Evolutionary conservation across 2,888 invertebrate genomes (phyloP).

Genomic region (Beris chalybata): DNA sequence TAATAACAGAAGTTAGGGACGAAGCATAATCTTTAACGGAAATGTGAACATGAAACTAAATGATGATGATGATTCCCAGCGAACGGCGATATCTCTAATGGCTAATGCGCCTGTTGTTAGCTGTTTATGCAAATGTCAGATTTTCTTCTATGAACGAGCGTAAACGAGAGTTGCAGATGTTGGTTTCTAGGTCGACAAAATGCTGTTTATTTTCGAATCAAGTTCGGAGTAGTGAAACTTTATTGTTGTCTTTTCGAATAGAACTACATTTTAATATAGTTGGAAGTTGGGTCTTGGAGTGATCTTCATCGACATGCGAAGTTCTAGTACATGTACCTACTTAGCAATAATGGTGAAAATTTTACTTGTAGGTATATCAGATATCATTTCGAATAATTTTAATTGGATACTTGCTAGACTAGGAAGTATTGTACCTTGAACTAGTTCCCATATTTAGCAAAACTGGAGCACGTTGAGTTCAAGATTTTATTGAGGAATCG

Average conservation of each 20-base stretch:
- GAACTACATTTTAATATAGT: conserved; percentile 15
- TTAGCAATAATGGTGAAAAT: conserved; percentile 14
- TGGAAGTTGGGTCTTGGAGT: neutral
- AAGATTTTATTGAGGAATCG: too few relatives aligned
- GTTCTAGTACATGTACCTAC: conserved; percentile 22
- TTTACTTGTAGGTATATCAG: too few relatives aligned
- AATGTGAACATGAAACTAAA: neutral
- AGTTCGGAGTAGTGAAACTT: conserved; percentile 28
- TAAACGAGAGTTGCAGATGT: conserved; percentile 25
- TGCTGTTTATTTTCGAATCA: conserved; percentile 11
- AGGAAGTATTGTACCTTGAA: too few relatives aligned
- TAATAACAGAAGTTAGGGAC: conserved; percentile 30
- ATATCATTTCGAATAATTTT: too few relatives aligned
- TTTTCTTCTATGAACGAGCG: conserved; percentile 20
- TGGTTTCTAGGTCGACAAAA: conserved; percentile 28
- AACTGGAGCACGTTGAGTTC: too few relatives aligned
- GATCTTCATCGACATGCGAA: conserved; percentile 29
- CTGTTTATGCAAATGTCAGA: conserved; percentile 29
- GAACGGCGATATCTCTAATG: neutral
- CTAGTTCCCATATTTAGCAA: too few relatives aligned
- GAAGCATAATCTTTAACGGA: conserved; percentile 14
- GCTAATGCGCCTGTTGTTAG: conserved; percentile 16
- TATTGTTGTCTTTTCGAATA: conserved; percentile 19
- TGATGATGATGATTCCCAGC: conserved; percentile 1
- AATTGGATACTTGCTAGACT: too few relatives aligned